These are phyloP conservation scores for Ormia ochracea DNA, from an alignment of 2,888 invertebrate genomes.

Conservation along the genomic window DNA sequence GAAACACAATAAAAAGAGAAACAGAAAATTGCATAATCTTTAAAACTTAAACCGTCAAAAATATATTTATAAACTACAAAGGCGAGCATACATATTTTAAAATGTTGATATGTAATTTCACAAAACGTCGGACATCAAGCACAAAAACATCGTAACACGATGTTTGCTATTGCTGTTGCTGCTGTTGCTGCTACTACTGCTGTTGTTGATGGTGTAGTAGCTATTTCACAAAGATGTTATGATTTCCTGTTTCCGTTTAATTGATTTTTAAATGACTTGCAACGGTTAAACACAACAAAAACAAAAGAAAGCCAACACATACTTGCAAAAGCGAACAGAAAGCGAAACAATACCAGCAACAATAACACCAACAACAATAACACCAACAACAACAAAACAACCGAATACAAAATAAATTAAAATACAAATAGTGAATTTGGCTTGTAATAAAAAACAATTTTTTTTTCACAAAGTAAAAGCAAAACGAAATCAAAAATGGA, in stretches of 20 bases:
- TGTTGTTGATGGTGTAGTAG: background rate
- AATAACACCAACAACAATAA: conserved; percentile 49
- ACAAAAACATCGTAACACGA: conserved; percentile 9
- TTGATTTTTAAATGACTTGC: conserved; percentile 60
- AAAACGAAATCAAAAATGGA: conserved; percentile 31
- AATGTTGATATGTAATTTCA: conserved; percentile 39
- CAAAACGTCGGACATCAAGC: conserved; percentile 6
- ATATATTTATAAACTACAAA: conserved; percentile 8
- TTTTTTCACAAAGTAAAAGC: background rate
- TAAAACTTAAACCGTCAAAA: conserved; percentile 24
- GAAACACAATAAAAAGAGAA: background rate
- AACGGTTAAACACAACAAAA: conserved; percentile 50
- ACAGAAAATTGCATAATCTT: conserved; percentile 55
- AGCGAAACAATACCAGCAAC: no score
- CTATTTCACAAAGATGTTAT: conserved; percentile 47
- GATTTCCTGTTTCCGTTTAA: conserved; percentile 64
- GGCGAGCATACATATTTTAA: no score
- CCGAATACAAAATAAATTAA: conserved; percentile 38
- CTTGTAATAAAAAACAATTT: conserved; percentile 32
- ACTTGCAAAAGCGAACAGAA: no score
- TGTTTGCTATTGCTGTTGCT: conserved; percentile 7
- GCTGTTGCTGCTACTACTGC: no score
- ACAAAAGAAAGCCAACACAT: conserved; percentile 37
- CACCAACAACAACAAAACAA: conserved; percentile 1
- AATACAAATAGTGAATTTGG: conserved; percentile 16